Conservation (phyloP, 1,140 invertebrate species). For the Drosophila melanogaster region DNA sequence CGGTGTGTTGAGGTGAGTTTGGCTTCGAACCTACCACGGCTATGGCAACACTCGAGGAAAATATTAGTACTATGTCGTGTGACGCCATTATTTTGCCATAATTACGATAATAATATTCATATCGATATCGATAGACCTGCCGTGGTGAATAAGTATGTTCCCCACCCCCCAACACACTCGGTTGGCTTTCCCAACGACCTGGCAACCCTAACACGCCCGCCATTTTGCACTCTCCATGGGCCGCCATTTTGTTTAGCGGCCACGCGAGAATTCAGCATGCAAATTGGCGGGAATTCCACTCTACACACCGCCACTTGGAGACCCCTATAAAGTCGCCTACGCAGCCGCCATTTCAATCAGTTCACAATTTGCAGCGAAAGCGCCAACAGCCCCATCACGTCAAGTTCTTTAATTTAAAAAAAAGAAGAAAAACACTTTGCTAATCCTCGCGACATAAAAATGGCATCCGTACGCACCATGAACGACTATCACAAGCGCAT, state of each 20-base stretch:
- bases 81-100: too few species aligned
- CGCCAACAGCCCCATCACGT: background rate
- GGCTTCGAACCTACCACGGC: too few species aligned
- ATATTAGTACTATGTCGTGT: too few species aligned
- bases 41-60: too few species aligned
- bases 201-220: background rate
- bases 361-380: conserved; percentile 2
- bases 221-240: background rate
- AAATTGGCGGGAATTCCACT: conserved; percentile 35
- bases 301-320: background rate
- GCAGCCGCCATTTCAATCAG: background rate
- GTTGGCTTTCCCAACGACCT: background rate
- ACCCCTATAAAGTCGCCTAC: conserved; percentile 1
- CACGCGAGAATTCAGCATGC: background rate
- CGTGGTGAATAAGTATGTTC: background rate
- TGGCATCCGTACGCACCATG: conserved; percentile 44
- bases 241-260: conserved; percentile 11
- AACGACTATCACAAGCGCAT: conserved; percentile 72
- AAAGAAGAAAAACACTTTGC: too few species aligned
- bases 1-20: background rate
- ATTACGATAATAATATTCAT: too few species aligned
- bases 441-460: conserved; percentile 4
- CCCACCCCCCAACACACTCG: background rate
- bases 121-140: background rate
- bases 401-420: background rate